Conservation (phyloP, 2,888 invertebrate species). For the Caradrina kadenii region DNA sequence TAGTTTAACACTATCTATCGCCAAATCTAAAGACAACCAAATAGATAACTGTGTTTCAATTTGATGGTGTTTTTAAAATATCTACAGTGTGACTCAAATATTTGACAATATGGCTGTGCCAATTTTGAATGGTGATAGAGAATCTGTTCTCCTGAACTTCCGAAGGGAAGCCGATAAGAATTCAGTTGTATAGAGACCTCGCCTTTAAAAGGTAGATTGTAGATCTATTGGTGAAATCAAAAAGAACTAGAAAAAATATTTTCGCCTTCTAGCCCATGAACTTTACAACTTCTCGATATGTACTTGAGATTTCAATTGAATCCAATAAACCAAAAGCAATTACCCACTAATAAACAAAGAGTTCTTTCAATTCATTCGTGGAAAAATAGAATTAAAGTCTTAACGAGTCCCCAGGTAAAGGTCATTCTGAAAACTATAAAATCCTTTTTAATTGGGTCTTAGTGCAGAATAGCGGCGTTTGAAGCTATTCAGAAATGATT, state of each 20-base stretch:
- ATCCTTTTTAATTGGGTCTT: slow-evolving; percentile 42
- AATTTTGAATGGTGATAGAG: no score
- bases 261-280: neutral
- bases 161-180: no score
- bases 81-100: no score
- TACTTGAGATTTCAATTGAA: slow-evolving; percentile 35
- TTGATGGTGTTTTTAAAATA: no score
- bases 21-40: no score
- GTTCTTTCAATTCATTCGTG: slow-evolving; percentile 5
- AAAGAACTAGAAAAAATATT: neutral
- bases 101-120: no score
- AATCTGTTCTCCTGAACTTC: no score
- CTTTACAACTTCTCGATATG: slow-evolving; percentile 14
- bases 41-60: no score
- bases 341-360: slow-evolving; percentile 37
- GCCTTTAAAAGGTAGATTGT: neutral
- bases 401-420: slow-evolving; percentile 25
- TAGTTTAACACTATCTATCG: no score
- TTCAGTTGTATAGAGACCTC: no score
- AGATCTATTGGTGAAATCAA: neutral
- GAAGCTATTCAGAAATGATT: slow-evolving; percentile 5
- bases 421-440: slow-evolving; percentile 30
- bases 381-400: slow-evolving; percentile 45
- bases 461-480: slow-evolving; percentile 1
- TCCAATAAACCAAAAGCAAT: slow-evolving; percentile 31